phyloP scores from a whole-genome alignment of 2,888 invertebrate genomes.

The Noctua pronuba region DNA sequence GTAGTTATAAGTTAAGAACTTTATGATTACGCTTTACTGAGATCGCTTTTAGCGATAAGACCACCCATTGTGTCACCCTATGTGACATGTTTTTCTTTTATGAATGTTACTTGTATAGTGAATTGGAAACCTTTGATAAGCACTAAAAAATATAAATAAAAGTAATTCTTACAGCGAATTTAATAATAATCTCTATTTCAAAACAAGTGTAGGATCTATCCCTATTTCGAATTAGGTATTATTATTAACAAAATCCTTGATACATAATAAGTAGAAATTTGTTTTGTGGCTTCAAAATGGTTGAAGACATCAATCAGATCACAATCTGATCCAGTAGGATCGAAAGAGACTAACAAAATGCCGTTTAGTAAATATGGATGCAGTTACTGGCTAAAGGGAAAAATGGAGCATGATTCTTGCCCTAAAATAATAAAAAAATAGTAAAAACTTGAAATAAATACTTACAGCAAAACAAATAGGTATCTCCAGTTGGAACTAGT shows the following conservation, averaged over 20 bases:
- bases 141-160: not conserved
- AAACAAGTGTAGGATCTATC: not conserved
- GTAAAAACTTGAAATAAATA: not conserved
- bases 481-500: not conserved
- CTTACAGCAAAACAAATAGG: constrained; percentile 21
- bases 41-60: not conserved
- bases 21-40: constrained; percentile 10
- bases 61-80: not conserved
- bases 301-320: not conserved
- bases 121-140: constrained; percentile 4
- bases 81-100: too few relatives aligned
- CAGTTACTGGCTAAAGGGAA: not conserved
- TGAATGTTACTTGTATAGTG: not conserved
- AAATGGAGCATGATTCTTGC: not conserved
- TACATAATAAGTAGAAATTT: not conserved
- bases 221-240: not conserved
- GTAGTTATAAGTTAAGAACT: constrained; percentile 38
- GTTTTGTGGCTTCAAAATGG: not conserved
- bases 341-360: not conserved
- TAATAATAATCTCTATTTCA: not conserved
- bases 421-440: not conserved
- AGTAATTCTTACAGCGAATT: not conserved
- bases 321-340: not conserved
- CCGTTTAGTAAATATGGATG: not conserved
- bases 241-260: not conserved